phyloP scores from a whole-genome alignment of 2,888 invertebrate genomes.

The Sarcophaga subvicina region DNA sequence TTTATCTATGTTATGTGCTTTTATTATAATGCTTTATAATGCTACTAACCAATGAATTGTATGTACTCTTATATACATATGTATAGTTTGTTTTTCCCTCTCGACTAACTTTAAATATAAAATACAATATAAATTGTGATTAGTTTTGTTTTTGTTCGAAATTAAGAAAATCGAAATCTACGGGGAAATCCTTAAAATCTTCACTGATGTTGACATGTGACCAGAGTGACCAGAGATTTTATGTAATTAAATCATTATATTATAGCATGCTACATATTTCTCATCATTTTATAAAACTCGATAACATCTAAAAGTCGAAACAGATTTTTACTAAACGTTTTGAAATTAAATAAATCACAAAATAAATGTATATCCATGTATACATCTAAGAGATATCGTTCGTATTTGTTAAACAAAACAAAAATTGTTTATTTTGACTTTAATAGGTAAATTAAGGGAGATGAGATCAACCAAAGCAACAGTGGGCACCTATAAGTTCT shows the following conservation, averaged over 20 bases:
- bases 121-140: not conserved
- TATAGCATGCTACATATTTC: no score
- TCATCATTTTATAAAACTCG: no score
- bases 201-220: not conserved
- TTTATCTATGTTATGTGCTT: constrained; percentile 39
- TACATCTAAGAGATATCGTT: no score
- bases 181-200: constrained; percentile 1
- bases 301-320: no score
- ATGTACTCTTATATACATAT: not conserved
- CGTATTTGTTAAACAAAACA: no score
- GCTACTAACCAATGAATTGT: constrained; percentile 6
- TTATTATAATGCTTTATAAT: constrained; percentile 30
- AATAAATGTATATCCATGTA: no score
- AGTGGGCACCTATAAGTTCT: no score
- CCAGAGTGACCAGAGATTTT: not conserved
- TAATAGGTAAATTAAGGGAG: no score
- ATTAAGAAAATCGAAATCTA: constrained; percentile 15
- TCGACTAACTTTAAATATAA: not conserved
- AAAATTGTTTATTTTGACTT: no score
- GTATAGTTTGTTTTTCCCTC: not conserved
- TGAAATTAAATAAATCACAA: no score
- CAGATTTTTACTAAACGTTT: no score
- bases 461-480: no score
- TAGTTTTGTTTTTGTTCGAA: not conserved
- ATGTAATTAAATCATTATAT: not conserved